These are phyloP conservation scores for Heliconius hortense DNA, from an alignment of 2,888 invertebrate species.

Conservation along the genomic window DNA sequence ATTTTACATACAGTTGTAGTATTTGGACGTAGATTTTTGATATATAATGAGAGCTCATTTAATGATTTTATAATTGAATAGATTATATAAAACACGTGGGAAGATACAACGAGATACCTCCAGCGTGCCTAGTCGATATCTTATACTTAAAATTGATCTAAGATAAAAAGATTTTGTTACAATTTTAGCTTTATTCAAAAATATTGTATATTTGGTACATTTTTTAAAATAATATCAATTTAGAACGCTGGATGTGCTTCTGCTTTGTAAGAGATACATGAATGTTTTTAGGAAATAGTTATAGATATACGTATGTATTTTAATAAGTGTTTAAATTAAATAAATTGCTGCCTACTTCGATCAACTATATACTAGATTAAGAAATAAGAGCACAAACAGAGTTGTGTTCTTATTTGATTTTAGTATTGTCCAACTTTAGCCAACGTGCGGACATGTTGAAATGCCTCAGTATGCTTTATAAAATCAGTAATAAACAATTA, in stretches of 20 bases:
- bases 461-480: too few relatives aligned
- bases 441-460: too few relatives aligned
- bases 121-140: slow-evolving; percentile 18
- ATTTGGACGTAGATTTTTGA: too few relatives aligned
- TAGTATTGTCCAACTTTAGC: too few relatives aligned
- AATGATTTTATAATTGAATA: background rate
- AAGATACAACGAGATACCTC: slow-evolving; percentile 15
- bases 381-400: too few relatives aligned
- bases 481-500: too few relatives aligned
- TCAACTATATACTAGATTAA: too few relatives aligned
- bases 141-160: slow-evolving; percentile 5
- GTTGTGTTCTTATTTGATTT: too few relatives aligned
- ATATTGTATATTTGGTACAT: background rate
- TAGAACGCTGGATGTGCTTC: background rate
- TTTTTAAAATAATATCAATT: background rate
- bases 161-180: background rate
- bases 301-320: background rate
- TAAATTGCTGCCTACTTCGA: background rate
- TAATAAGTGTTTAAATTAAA: background rate
- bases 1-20: background rate
- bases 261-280: background rate
- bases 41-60: background rate
- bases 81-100: background rate
- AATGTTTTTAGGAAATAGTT: slow-evolving; percentile 1
- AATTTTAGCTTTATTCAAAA: slow-evolving; percentile 9